A percentile compares a stretch with the other conserved stretches of the same genome.
These are phyloP conservation scores for Actinopyga echinites DNA, from an alignment of 53 echinoderm and acorn worm species.

Conservation along the genomic window DNA sequence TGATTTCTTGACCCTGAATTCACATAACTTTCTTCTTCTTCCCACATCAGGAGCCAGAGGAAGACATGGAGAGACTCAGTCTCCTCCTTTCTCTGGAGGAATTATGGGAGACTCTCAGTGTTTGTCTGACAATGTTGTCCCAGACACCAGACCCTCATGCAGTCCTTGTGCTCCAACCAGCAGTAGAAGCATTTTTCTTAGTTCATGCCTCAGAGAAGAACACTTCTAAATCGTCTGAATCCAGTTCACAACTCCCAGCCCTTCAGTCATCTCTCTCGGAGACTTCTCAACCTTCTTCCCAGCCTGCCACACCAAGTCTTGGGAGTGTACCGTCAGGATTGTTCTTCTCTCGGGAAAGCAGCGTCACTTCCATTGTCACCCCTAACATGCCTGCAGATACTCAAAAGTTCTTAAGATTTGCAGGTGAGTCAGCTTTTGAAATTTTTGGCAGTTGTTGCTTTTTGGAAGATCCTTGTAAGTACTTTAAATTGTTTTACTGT, in stretches of 20 bases:
- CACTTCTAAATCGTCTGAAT: constrained; percentile 38
- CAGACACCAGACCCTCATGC: constrained; percentile 94
- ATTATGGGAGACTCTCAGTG: constrained; percentile 92
- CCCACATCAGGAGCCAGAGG: constrained; percentile 41
- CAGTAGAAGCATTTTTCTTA: constrained; percentile 96
- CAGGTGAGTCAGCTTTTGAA: constrained; percentile 58
- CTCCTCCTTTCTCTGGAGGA: constrained; percentile 71
- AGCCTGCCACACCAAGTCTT: constrained; percentile 47
- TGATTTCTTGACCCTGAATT: too few relatives aligned
- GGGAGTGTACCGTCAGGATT: constrained; percentile 47
- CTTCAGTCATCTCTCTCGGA: not conserved
- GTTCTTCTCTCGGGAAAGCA: constrained; percentile 90
- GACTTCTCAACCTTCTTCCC: constrained; percentile 29
- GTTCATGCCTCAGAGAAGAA: constrained; percentile 93
- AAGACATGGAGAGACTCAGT: constrained; percentile 78
- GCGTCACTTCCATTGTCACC: constrained; percentile 89
- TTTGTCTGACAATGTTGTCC: constrained; percentile 81
- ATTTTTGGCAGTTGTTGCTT: too few relatives aligned
- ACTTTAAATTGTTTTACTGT: too few relatives aligned
- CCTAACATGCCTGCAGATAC: constrained; percentile 89
- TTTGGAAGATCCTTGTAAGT: too few relatives aligned
- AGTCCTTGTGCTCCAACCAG: constrained; percentile 94
- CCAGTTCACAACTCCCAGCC: constrained; percentile 14
- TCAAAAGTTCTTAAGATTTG: constrained; percentile 94
- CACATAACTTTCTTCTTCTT: too few relatives aligned